phyloP scores from a whole-genome alignment of 2,888 invertebrate species.

The Sinodicranocentrus sp. region DNA sequence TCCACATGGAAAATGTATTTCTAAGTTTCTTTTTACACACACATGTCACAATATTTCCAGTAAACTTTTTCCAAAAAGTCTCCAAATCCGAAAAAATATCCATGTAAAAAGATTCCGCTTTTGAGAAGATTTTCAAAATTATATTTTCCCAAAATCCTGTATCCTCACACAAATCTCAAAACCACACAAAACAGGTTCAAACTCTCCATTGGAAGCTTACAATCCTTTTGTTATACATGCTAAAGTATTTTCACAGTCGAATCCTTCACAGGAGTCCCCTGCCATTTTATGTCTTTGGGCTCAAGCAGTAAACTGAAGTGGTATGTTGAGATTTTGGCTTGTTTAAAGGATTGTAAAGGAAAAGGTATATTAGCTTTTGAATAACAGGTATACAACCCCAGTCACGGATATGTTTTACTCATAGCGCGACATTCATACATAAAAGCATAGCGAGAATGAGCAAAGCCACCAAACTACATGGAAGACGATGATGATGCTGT shows the following conservation, averaged over 20 bases:
- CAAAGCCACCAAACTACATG: slow-evolving; percentile 26
- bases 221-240: slow-evolving; percentile 37
- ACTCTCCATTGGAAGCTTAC: neutral
- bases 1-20: no score
- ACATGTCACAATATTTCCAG: no score
- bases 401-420: neutral
- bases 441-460: no score
- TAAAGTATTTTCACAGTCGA: slow-evolving; percentile 26
- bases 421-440: neutral
- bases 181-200: no score
- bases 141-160: no score
- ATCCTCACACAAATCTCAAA: no score
- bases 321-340: slow-evolving; percentile 56
- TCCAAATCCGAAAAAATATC: no score
- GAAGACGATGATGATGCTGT: slow-evolving; percentile 15
- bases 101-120: no score
- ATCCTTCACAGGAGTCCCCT: slow-evolving; percentile 54
- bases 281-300: slow-evolving; percentile 56
- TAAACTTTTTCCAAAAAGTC: no score
- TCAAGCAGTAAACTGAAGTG: slow-evolving; percentile 60
- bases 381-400: slow-evolving; percentile 9
- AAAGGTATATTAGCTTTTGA: slow-evolving; percentile 10
- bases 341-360: slow-evolving; percentile 39
- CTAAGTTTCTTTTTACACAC: no score
- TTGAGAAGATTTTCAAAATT: no score